Evolutionary conservation across 1,140 invertebrate species (phyloP).

Genomic region (Venturia canescens): DNA sequence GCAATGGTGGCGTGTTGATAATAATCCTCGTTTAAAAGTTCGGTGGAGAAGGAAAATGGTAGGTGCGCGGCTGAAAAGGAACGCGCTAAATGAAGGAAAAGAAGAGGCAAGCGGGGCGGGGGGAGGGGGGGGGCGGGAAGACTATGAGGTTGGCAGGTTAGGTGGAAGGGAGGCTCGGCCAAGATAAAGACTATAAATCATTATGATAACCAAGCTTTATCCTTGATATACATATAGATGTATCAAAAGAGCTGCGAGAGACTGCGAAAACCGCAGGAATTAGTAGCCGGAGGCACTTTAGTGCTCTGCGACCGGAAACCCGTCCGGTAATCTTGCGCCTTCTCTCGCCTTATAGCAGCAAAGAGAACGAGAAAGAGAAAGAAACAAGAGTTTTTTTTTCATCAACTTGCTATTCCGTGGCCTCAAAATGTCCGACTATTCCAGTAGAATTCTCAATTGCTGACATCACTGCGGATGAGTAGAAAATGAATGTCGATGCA

Average conservation of each 20-base stretch:
- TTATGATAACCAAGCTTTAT: conserved; percentile 48
- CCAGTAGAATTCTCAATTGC: conserved; percentile 28
- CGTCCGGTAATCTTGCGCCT: conserved; percentile 35
- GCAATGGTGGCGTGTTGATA: conserved; percentile 43
- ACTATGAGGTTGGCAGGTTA: conserved; percentile 8
- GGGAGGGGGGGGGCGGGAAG: background rate
- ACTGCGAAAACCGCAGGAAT: conserved; percentile 38
- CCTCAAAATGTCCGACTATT: background rate
- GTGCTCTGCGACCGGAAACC: conserved; percentile 42
- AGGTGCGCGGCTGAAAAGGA: conserved; percentile 16
- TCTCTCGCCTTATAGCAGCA: background rate
- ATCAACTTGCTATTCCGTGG: background rate
- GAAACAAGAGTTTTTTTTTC: background rate
- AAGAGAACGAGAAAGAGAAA: background rate
- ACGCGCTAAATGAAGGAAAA: background rate
- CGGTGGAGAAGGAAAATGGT: background rate
- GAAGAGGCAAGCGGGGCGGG: background rate
- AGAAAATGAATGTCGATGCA: background rate
- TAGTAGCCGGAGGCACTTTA: conserved; percentile 45
- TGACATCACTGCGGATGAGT: conserved; percentile 18
- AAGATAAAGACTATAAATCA: conserved; percentile 50
- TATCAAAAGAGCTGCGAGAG: conserved; percentile 18
- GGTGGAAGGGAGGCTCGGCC: conserved; percentile 28
- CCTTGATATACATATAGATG: conserved; percentile 18
- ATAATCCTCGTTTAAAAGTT: conserved; percentile 45